Conservation (phyloP, 2,797 vertebrate genomes). For the Danio choprae region DNA sequence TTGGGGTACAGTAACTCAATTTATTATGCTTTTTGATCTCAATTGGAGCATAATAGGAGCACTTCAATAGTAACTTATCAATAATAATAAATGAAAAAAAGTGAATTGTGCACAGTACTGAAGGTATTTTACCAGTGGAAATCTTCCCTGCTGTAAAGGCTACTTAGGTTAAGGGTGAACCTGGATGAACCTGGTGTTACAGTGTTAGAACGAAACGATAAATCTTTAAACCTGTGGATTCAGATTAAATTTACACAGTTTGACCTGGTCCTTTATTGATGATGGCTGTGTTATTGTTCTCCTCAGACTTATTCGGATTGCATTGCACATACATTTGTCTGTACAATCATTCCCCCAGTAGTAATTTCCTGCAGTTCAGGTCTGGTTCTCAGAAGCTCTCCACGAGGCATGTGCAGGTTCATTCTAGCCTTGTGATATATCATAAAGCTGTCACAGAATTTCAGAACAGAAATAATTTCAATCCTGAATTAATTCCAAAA, state of each 20-base stretch:
- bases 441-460: constrained; percentile 3
- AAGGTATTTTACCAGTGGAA: not conserved
- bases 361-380: constrained; percentile 53
- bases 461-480: constrained; percentile 38
- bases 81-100: not conserved
- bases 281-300: constrained; percentile 1
- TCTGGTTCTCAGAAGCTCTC: constrained; percentile 60
- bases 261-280: not conserved
- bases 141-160: not conserved
- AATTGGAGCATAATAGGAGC: too few relatives aligned
- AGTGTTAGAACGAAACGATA: not conserved
- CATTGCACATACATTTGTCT: not conserved
- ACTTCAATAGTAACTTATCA: not conserved
- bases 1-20: too few relatives aligned
- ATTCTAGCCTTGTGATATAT: constrained; percentile 38
- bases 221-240: constrained; percentile 10
- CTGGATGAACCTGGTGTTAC: not conserved
- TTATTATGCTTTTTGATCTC: too few relatives aligned
- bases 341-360: constrained; percentile 34
- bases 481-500: constrained; percentile 25
- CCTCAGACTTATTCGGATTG: not conserved
- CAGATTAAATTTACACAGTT: constrained; percentile 4
- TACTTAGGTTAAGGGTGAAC: not conserved
- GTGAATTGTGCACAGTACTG: not conserved
- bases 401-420: constrained; percentile 39